Evolutionary conservation across 2,797 vertebrate species (phyloP).

Genomic region (Schizopygopsis pylzovi): DNA sequence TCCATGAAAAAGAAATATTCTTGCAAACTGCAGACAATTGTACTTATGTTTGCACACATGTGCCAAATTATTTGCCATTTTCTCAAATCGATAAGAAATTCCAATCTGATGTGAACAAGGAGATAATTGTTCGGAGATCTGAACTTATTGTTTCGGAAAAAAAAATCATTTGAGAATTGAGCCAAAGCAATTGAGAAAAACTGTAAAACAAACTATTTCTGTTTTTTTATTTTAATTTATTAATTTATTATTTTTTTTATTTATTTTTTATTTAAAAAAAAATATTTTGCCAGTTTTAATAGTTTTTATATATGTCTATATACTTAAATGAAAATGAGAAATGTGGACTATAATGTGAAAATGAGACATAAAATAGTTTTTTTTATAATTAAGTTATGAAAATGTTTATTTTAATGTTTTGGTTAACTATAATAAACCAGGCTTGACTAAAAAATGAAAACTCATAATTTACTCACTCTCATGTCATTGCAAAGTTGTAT

Average conservation of each 20-base stretch:
- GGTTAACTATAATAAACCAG: neutral
- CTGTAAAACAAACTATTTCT: neutral
- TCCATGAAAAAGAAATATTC: too few relatives aligned
- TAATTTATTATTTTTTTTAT: too few relatives aligned
- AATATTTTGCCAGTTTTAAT: neutral
- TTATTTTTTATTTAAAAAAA: neutral
- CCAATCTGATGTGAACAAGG: too few relatives aligned
- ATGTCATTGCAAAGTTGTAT: neutral
- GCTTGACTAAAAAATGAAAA: neutral
- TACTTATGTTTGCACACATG: too few relatives aligned
- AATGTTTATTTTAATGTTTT: neutral
- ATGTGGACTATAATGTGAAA: neutral
- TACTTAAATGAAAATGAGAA: neutral
- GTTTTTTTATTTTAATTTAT: neutral
- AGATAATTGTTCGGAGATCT: too few relatives aligned
- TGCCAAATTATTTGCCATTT: too few relatives aligned
- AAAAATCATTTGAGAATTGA: too few relatives aligned
- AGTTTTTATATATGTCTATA: neutral
- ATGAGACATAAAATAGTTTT: neutral
- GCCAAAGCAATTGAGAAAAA: too few relatives aligned
- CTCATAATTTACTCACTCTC: neutral
- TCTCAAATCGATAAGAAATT: too few relatives aligned
- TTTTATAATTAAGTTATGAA: neutral
- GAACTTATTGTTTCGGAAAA: too few relatives aligned
- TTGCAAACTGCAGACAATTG: too few relatives aligned